These are phyloP conservation scores for Thunnus thynnus DNA, from an alignment of 2,113 vertebrate species.

Conservation along the genomic window DNA sequence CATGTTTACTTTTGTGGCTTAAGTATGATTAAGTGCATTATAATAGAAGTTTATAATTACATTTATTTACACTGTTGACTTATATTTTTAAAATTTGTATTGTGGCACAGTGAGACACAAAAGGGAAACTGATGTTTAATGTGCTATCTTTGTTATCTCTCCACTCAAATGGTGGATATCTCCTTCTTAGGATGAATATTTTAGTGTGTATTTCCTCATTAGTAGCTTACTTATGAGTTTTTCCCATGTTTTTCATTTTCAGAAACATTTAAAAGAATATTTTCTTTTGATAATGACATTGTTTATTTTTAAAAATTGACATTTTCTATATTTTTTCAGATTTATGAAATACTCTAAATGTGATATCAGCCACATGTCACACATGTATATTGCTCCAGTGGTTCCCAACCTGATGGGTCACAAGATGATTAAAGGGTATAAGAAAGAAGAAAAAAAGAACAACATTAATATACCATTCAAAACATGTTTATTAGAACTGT, in stretches of 20 bases:
- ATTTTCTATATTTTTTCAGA: not conserved
- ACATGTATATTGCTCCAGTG: not conserved
- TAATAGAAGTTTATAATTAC: not conserved
- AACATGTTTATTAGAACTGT: constrained; percentile 7
- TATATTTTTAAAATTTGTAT: not conserved
- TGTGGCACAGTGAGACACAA: not conserved
- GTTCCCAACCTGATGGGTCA: not conserved
- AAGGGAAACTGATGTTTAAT: not conserved
- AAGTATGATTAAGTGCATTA: too few species aligned
- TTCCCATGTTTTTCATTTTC: not conserved
- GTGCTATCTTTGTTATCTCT: too few species aligned
- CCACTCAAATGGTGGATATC: not conserved
- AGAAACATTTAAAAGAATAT: constrained; percentile 8
- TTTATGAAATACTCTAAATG: constrained; percentile 28
- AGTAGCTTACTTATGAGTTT: not conserved
- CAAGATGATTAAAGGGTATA: not conserved
- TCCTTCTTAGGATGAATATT: not conserved
- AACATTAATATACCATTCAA: not conserved
- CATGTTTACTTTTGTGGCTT: constrained; percentile 26
- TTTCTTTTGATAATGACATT: not conserved
- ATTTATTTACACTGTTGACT: not conserved
- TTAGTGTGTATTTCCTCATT: not conserved
- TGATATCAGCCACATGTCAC: constrained; percentile 38
- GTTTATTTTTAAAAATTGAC: constrained; percentile 6
- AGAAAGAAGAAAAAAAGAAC: not conserved